phyloP scores from a whole-genome alignment of 2,797 vertebrate species.

The Muraenolepis orangiensis region DNA sequence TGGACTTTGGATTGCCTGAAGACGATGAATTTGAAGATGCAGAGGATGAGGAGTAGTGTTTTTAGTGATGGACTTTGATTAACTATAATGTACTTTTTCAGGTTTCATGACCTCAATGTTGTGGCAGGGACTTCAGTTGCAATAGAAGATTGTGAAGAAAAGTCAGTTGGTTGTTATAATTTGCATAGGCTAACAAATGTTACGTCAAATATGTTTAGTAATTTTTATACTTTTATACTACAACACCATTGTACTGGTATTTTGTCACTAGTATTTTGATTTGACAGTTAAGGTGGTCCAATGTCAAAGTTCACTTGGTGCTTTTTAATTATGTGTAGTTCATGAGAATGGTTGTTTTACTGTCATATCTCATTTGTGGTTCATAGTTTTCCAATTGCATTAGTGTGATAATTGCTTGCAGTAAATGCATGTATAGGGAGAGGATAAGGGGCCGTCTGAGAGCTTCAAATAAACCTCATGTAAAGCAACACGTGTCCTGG shows the following conservation, averaged over 20 bases:
- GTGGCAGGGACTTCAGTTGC: slow-evolving; percentile 42
- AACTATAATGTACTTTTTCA: slow-evolving; percentile 14
- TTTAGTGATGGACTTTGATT: slow-evolving; percentile 27
- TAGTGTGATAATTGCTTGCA: slow-evolving; percentile 17
- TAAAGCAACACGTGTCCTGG: slow-evolving; percentile 9
- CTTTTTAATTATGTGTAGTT: slow-evolving; percentile 27
- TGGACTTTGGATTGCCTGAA: slow-evolving; percentile 77
- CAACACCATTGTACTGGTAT: slow-evolving; percentile 36
- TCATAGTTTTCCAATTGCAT: slow-evolving; percentile 7
- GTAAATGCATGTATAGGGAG: slow-evolving; percentile 30
- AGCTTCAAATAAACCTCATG: slow-evolving; percentile 66
- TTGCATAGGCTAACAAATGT: slow-evolving; percentile 19
- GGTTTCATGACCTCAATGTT: slow-evolving; percentile 24
- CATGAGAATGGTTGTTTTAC: slow-evolving; percentile 18
- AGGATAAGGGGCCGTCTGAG: slow-evolving; percentile 34
- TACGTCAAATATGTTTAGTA: slow-evolving; percentile 57
- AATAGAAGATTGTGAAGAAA: slow-evolving; percentile 29
- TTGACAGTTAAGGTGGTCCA: not conserved
- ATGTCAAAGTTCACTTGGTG: slow-evolving; percentile 12
- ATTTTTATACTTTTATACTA: slow-evolving; percentile 79
- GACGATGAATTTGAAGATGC: slow-evolving; percentile 73
- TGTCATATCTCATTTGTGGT: slow-evolving; percentile 4
- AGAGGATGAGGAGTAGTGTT: slow-evolving; percentile 61
- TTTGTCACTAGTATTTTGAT: not conserved
- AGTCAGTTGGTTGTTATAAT: slow-evolving; percentile 29